phyloP scores from a whole-genome alignment of 1,140 invertebrate genomes.

The Cecropterus lyciades region DNA sequence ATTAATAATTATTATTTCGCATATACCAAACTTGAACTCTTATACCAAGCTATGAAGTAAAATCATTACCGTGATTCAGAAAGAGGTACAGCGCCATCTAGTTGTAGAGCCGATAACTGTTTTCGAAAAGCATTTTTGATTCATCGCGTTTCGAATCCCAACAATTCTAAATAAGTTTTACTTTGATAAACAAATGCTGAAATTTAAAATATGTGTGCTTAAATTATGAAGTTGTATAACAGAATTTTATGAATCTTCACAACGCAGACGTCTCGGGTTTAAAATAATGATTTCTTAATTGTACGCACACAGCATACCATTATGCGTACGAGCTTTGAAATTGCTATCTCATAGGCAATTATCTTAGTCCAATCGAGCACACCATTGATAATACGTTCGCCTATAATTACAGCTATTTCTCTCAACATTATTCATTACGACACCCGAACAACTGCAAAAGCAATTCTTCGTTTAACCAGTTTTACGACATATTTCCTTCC shows the following conservation, averaged over 20 bases:
- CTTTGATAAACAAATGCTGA: no score
- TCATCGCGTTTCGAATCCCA: no score
- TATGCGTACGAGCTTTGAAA: constrained; percentile 31
- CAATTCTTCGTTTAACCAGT: constrained; percentile 18
- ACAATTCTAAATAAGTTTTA: no score
- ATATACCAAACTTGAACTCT: no score
- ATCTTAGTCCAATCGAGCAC: constrained; percentile 33
- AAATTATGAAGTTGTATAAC: not conserved
- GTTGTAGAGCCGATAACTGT: no score
- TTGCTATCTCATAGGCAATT: constrained; percentile 35
- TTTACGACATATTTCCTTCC: constrained; percentile 57
- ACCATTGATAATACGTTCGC: constrained; percentile 35
- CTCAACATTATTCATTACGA: constrained; percentile 41
- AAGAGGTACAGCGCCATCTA: no score
- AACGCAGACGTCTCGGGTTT: constrained; percentile 10
- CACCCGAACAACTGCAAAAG: constrained; percentile 25
- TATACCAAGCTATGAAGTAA: no score
- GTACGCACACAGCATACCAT: constrained; percentile 21
- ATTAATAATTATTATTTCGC: no score
- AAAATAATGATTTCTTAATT: constrained; percentile 31
- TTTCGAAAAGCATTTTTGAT: no score
- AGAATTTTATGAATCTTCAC: constrained; percentile 4
- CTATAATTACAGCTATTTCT: constrained; percentile 36
- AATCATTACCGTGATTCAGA: no score
- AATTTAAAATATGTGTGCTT: not conserved